Conservation (phyloP, 2,888 invertebrate species). For the Nyleta sp. region DNA sequence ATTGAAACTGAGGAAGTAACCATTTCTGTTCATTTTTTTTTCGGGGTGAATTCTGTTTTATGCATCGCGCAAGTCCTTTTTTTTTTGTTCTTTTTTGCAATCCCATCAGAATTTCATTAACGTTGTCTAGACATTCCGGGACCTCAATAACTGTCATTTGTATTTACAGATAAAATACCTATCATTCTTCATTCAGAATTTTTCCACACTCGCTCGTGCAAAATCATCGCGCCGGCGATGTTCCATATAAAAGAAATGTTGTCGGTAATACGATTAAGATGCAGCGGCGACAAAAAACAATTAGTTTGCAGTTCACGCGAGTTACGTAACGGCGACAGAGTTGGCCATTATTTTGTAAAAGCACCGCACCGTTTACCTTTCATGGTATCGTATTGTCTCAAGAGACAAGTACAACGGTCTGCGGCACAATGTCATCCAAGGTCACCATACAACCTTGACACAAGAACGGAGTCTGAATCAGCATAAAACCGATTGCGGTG, state of each 20-base stretch:
- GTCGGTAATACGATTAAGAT: not conserved
- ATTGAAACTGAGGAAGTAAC: not conserved
- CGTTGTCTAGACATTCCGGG: conserved; percentile 25
- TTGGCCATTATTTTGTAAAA: conserved; percentile 19
- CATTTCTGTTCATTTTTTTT: not conserved
- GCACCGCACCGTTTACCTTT: conserved; percentile 4
- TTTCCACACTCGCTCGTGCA: conserved; percentile 15
- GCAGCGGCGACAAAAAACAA: not conserved
- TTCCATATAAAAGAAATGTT: conserved; percentile 8
- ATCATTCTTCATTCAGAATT: conserved; percentile 7
- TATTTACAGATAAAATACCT: conserved; percentile 30
- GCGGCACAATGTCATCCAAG: conserved; percentile 47
- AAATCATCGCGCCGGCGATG: conserved; percentile 9
- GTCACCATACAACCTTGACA: conserved; percentile 33
- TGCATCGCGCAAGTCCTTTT: not conserved
- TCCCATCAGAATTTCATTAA: conserved; percentile 6
- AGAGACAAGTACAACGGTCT: conserved; percentile 28
- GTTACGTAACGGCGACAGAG: conserved; percentile 20
- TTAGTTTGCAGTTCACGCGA: conserved; percentile 10
- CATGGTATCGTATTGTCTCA: conserved; percentile 19
- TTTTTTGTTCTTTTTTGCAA: not conserved
- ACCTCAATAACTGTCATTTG: conserved; percentile 15
- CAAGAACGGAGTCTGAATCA: conserved; percentile 12
- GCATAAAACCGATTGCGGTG: not conserved
- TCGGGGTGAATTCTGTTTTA: not conserved